phyloP scores from a whole-genome alignment of 2,888 invertebrate genomes.

The Minunthozetes semirufus region DNA sequence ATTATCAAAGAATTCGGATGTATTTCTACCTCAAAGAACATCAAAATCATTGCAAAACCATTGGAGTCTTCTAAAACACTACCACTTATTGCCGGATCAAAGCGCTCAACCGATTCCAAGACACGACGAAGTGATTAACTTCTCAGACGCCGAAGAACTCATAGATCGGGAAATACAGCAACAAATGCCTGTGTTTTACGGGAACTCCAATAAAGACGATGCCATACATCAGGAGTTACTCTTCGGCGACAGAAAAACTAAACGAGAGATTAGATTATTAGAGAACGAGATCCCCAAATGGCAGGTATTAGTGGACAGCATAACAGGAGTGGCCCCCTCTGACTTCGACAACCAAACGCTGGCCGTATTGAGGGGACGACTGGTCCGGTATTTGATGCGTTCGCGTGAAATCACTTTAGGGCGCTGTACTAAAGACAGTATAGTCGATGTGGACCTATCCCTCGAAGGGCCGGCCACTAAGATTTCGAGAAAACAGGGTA shows the following conservation, averaged over 20 bases:
- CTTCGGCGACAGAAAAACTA: slow-evolving; percentile 54
- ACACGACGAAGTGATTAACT: slow-evolving; percentile 53
- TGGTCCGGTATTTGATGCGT: slow-evolving; percentile 88
- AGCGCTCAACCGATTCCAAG: slow-evolving; percentile 53
- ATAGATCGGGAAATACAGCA: slow-evolving; percentile 67
- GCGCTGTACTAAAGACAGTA: slow-evolving; percentile 74
- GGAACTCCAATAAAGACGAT: slow-evolving; percentile 31
- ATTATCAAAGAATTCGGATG: slow-evolving; percentile 69
- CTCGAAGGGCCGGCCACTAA: slow-evolving; percentile 92
- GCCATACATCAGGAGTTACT: slow-evolving; percentile 46
- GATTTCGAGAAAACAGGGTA: slow-evolving; percentile 83
- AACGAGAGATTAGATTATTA: slow-evolving; percentile 74
- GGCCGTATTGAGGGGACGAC: slow-evolving; percentile 78
- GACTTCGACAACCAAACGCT: slow-evolving; percentile 90
- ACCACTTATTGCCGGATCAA: slow-evolving; percentile 83
- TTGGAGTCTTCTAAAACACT: slow-evolving; percentile 87
- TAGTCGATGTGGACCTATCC: slow-evolving; percentile 85
- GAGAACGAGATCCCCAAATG: slow-evolving; percentile 83
- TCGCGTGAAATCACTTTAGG: slow-evolving; percentile 92
- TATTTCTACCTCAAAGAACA: slow-evolving; percentile 80
- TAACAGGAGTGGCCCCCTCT: slow-evolving; percentile 65
- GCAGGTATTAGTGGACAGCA: slow-evolving; percentile 86
- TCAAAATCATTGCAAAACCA: slow-evolving; percentile 75
- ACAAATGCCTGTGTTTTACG: not conserved
- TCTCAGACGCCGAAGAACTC: slow-evolving; percentile 86